Base-by-base conservation (phyloP, 2,797 vertebrate species). In the Eupleurogrammus muticus region DNA sequence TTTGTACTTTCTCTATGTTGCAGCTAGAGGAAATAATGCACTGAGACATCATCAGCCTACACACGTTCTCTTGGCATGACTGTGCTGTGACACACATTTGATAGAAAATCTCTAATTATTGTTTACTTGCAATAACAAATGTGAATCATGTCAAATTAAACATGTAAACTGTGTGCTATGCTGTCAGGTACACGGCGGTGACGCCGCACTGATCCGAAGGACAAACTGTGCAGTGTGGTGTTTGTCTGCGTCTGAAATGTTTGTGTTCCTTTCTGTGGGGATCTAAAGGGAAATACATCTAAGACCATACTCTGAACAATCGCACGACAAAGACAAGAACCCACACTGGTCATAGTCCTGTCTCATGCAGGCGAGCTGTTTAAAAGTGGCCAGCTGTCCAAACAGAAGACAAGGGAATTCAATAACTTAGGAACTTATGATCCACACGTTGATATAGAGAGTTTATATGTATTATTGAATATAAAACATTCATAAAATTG, bases 341-440 rank as follows among this genome's bases (percentile, higher is more conserved):
- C 72, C 79, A 81, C 85, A 86, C 87, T 77, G 80, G 40, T 81
- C 57, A 81, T 24, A 57, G 53, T 59, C 73, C 61, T 23, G 81
- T 73, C 79, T 84, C 80, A 85, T 83, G 87, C 71, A 81, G 85
- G 36, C 81, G 61, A 79, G 79, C 73, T 23, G 10, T 80, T 76
- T 72, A 70, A 81, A 73, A 64, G 64, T 40, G 67, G 23, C 79
- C 90, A 92, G 90, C 90, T 92, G 89, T 90, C 72, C 74, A 91
- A 92, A 92, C 88, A 92, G 5, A 69, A 50, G 19, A 74, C 48
- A 58, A 62, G 20, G 19, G 21, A 80, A 82, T 82, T 68, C 73
- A 86, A 87, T 87, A 89, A 86, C 71, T 16, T 20, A 69, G 64
- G 75, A 82, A 70, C 57, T 53, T 57, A 19, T 66, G 54, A 84